Base-by-base conservation (phyloP, 35 echinoderm and acorn worm species). In the Diadema setosum region DNA sequence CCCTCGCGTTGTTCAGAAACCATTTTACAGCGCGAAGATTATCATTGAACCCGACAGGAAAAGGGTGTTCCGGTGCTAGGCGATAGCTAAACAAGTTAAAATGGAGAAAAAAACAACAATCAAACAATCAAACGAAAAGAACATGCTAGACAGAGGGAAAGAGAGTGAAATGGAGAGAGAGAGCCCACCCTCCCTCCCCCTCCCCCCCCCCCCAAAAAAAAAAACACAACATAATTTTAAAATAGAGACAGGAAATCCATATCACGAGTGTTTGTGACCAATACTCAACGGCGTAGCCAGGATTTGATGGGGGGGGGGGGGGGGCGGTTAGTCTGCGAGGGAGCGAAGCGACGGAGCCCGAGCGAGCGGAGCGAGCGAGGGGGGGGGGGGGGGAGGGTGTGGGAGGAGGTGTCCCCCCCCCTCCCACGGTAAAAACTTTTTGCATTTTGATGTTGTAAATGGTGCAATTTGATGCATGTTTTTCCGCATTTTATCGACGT, bases 21-120 rank as follows among this genome's bases (percentile, higher is more conserved):
- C 87, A 93, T 84, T 82, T 93, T 23, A 61, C 65, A 16, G 80
- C 95, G 16, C 46, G 84, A 1, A 97, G 69, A 40, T 87, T 87
- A 80, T 97, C 95, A 5, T 97, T 75, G 80, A 83, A 90, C 5
- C 70, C 86, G 37, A 84, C 63, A 18, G 95, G 95, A 52, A 97
- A 97, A 8, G 86, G 83, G 65, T 97, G 73, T 44, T 97, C 95
- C 9, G 95, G 95, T 11, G 95, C 86, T 16, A 93, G 46, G 11
- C 95, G 82, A 52, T 97, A 97, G 17, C 95, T 97, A 44, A 67
- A 15, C 5, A 29, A 33, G n/a, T n/a, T 7, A 32, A 67, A 5
- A 14, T 15, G n/a, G 21, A 87, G 73, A 29, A 4, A 80, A 45
- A 75, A 57, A 39, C 40, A 69, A 65, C 15, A 87, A 46, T 30